Base-by-base conservation (phyloP, 2,888 invertebrate species). In the Ochropacha duplaris region DNA sequence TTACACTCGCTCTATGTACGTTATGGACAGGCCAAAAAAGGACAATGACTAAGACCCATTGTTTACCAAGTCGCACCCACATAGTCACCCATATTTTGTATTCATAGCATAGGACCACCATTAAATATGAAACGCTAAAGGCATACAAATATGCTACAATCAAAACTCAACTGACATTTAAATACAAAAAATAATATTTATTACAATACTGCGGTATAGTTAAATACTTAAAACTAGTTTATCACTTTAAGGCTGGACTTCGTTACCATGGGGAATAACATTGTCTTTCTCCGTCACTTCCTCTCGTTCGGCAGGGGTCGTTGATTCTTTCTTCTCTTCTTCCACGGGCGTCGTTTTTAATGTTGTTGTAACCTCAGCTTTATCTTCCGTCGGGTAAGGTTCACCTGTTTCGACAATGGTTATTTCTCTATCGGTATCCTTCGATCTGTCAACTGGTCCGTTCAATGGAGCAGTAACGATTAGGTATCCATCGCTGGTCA, bases 181-280 rank as follows among this genome's bases (percentile, higher is more conserved):
- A 76, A 78, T 77, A 76, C 81, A 85, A 87, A 86, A 79, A 51
- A 58, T n/a, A 44, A 86, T 83, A 84, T 91, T 91, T 91, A 90
- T 92, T 92, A 87, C 73, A 88, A 87, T 89, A 88, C 86, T 86
- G 83, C 74, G 73, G 83, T 84, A 86, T 81, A 84, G 83, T 84
- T 86, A 87, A 81, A 84, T 79, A 77, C 84, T 85, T 86, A 90
- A 61, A 66, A 64, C 74, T 84, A 85, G 62, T 65, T 65, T 86
- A 90, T 90, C 89, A 90, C 88, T 88, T 87, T 80, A 89, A 63
- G 83, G 77, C 62, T 76, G 72, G 69, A 84, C 74, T 67, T 88
- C 87, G 70, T 79, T 85, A 64, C 88, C 90, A 67, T 89, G 86
- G 19, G 88, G 88, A 66, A 90, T 88, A 58, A 72, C 77, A 68